phyloP scores from a whole-genome alignment of 2,888 invertebrate genomes.

The Apeira syringaria region DNA sequence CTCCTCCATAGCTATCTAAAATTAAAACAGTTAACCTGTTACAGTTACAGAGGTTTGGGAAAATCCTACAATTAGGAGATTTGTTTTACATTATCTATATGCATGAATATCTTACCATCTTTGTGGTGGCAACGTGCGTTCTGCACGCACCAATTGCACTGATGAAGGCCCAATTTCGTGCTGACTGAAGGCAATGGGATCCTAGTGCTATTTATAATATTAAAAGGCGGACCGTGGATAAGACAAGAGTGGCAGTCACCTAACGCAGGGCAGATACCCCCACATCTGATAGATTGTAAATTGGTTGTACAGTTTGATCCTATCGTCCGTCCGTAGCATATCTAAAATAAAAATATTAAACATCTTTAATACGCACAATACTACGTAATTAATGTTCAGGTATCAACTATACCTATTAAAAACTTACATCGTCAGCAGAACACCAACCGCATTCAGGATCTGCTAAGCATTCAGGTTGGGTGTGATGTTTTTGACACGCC shows the following conservation, averaged over 20 bases:
- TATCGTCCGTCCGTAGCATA: constrained; percentile 92
- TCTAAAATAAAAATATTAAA: constrained; percentile 62
- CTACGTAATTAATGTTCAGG: too few species aligned
- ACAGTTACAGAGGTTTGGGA: not conserved
- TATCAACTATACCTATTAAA: too few species aligned
- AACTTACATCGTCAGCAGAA: constrained; percentile 87
- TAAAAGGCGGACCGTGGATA: constrained; percentile 88
- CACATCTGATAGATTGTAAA: constrained; percentile 93
- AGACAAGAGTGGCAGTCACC: constrained; percentile 96
- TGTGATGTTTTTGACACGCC: constrained; percentile 89
- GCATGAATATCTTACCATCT: constrained; percentile 82
- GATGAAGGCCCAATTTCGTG: constrained; percentile 89
- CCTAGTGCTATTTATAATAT: constrained; percentile 56
- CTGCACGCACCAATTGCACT: constrained; percentile 97
- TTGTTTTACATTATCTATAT: not conserved
- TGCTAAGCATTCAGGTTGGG: constrained; percentile 91
- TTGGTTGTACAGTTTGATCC: constrained; percentile 96
- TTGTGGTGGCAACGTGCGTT: constrained; percentile 95
- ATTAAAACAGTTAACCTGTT: constrained; percentile 5
- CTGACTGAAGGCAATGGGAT: constrained; percentile 84
- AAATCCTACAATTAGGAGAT: too few species aligned
- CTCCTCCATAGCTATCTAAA: constrained; percentile 90
- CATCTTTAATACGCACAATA: too few species aligned
- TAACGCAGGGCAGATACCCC: constrained; percentile 94
- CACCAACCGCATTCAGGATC: constrained; percentile 98